Conservation (phyloP, 2,113 vertebrate genomes). For the Aleadryas rufinucha region DNA sequence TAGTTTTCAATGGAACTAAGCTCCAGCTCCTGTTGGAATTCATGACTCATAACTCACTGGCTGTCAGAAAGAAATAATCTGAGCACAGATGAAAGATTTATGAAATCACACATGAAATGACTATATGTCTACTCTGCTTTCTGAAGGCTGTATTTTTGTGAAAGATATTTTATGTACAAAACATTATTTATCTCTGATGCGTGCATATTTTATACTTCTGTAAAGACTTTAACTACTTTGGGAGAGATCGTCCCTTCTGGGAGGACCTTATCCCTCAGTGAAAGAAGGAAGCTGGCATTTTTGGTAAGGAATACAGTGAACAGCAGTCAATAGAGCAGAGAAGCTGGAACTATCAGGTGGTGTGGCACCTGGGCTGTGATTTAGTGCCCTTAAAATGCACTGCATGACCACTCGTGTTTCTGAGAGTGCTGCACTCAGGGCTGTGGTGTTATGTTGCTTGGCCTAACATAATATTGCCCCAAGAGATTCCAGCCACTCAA, state of each 20-base stretch:
- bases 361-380: background rate
- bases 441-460: background rate
- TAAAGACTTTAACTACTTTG: background rate
- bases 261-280: background rate
- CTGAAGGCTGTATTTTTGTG: background rate
- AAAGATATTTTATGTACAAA: background rate
- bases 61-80: background rate
- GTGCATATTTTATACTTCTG: background rate
- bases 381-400: background rate
- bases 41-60: background rate
- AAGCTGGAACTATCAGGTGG: background rate
- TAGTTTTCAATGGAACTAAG: background rate
- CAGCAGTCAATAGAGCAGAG: background rate
- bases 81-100: background rate
- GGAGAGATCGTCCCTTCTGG: background rate
- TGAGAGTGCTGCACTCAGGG: background rate
- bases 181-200: background rate
- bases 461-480: background rate
- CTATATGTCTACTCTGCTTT: background rate
- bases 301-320: background rate
- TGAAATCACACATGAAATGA: background rate
- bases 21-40: background rate
- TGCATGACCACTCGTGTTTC: background rate
- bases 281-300: background rate
- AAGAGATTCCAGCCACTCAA: constrained; percentile 2